Base-by-base conservation (phyloP, 2,113 vertebrate genomes). In the Passer domesticus region DNA sequence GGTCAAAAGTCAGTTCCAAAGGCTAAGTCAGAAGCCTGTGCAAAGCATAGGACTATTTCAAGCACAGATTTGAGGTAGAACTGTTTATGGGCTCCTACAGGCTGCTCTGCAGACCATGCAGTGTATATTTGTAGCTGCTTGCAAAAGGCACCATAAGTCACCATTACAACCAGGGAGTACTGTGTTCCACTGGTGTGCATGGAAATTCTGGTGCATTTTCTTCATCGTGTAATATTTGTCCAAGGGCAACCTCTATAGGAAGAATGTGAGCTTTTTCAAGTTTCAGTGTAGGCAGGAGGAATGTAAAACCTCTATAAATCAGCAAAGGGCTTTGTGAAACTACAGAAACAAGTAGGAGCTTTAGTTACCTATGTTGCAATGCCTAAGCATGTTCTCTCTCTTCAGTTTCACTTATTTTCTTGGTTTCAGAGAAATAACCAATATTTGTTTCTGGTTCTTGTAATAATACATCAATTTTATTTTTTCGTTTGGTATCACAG, bases 401-500 rank as follows among this genome's bases (percentile, higher is more conserved):
- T 89, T 86, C 10, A 41, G 13, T 86, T 90, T 90, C 31, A 43
- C 33, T 77, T 70, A n/a, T 67, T 84, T 80, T 63, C 35, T 55
- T 79, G 8, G 9, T 78, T 93, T 64, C 72, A 41, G 9, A 60
- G 56, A 67, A 24, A 47, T 21, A 11, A 33, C 24, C 46, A 55
- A 5, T 77, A 49, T 78, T 88, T 85, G 4, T 72, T 90, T 80
- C 28, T 47, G 30, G 0, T 8, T 75, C 63, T 93, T 62, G 3
- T 69, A 72, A 72, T 78, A 90, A 70, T 37, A 33, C 4, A 63
- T 39, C 31, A 7, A 6, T 72, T 83, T 95, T 88, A 63, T 83
- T 83, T 88, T 88, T 89, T 78, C 30, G 49, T 83, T 95, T 92
- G 10, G 12, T 81, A 86, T 83, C 47, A 72, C 58, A 91, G 39